These are phyloP conservation scores for Corythucha ciliata DNA, from an alignment of 2,888 invertebrate species.

Conservation along the genomic window DNA sequence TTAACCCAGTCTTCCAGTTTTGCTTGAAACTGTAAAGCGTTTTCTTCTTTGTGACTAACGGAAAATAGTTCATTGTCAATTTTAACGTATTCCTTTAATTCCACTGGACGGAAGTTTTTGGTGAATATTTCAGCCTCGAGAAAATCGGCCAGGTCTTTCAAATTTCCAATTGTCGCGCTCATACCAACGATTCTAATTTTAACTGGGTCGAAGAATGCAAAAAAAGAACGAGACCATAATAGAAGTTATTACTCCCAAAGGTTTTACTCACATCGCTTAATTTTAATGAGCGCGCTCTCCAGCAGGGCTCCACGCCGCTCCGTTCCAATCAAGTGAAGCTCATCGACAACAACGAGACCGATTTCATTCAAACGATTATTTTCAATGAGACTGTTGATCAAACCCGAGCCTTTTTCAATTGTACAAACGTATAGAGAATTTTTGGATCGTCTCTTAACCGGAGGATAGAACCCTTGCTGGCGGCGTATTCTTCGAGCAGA, in stretches of 20 bases:
- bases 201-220: no score
- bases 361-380: constrained; percentile 58
- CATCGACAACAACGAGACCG: constrained; percentile 78
- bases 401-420: constrained; percentile 83
- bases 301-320: constrained; percentile 71
- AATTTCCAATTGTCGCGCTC: constrained; percentile 94
- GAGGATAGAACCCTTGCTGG: constrained; percentile 77
- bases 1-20: no score
- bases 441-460: constrained; percentile 66
- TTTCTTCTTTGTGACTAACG: constrained; percentile 28
- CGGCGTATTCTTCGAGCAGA: constrained; percentile 90
- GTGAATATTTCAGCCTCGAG: constrained; percentile 72
- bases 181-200: constrained; percentile 90
- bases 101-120: constrained; percentile 80
- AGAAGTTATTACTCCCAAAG: no score
- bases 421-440: constrained; percentile 83
- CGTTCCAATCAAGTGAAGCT: constrained; percentile 88
- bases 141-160: constrained; percentile 69
- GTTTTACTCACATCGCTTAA: no score
- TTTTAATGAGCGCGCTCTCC: constrained; percentile 74
- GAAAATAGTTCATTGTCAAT: constrained; percentile 50
- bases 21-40: no score
- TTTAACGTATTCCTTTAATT: constrained; percentile 74
- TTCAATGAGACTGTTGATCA: constrained; percentile 80
- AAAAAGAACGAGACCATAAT: no score